Base-by-base conservation (phyloP, 2,888 invertebrate genomes). In the Drosophila heteroneura region DNA sequence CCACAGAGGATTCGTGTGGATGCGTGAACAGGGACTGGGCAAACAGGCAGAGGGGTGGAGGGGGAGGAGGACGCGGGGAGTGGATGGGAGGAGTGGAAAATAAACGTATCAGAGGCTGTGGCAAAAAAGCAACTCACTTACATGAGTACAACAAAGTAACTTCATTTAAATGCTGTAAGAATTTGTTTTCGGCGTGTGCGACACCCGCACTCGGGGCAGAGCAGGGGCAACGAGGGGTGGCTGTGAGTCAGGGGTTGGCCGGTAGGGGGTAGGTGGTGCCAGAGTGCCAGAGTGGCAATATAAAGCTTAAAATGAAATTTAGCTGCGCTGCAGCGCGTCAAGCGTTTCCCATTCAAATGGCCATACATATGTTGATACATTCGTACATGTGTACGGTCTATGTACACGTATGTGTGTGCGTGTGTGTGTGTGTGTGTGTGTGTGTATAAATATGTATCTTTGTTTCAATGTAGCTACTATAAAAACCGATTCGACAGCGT, bases 131-230 rank as follows among this genome's bases (percentile, higher is more conserved):
- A 68, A 67, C 75, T 82, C 80, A 78, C 74, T 78, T 82, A 81
- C 79, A 80, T 70, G 81, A 65, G 73, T 78, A 79, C 77, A 85
- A 84, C 83, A 85, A 85, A 89, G 85, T 89, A 80, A 85, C 83
- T 90, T 87, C 87, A 89, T 89, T 90, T 84, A 89, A 89, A 89
- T 86, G 90, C 87, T 89, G 90, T 86, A 87, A 81, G 88, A 89
- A 89, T 89, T 89, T 89, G 90, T 90, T 86, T 83, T 79, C 82
- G 79, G 82, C 77, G 81, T 79, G 75, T 87, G 84, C 76, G 81
- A 88, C 88, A 83, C 73, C 62, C 68, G 69, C 72, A 66, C 59
- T 57, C 52, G 52, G 52, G 16, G 26, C 47, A 9, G 7, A 35
- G 52, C 26, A 39, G 37, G 19, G n/a, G 57, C 12, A 44, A 3